Conservation (phyloP, 2,797 vertebrate species). For the Aphelocoma californica region DNA sequence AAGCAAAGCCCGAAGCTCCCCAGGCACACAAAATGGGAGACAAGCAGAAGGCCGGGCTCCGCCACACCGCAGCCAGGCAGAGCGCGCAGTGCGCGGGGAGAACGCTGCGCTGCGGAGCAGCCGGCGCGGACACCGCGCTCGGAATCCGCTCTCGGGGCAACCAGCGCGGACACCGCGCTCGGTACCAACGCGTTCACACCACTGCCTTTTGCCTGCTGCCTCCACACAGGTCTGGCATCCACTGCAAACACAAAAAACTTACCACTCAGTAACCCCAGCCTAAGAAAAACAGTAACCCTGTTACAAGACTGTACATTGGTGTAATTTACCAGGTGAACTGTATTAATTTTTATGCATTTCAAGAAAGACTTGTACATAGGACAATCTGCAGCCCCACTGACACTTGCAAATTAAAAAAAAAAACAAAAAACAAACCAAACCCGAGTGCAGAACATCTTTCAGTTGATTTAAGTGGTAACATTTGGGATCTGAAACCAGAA, state of each 20-base stretch:
- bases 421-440: background rate
- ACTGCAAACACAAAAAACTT: background rate
- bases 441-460: background rate
- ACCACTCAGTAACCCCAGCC: background rate
- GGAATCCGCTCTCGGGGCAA: rapidly evolving
- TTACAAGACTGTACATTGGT: too few relatives aligned
- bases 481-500: background rate
- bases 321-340: background rate
- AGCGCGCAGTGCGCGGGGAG: background rate
- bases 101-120: rapidly evolving
- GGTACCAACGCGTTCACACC: rapidly evolving
- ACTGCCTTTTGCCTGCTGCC: rapidly evolving
- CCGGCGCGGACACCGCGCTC: too few relatives aligned
- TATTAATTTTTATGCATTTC: background rate
- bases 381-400: background rate
- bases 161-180: rapidly evolving
- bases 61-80: background rate
- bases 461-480: background rate
- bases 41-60: background rate
- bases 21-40: background rate
- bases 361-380: too few relatives aligned
- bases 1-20: background rate
- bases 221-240: background rate
- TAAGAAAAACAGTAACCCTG: too few relatives aligned
- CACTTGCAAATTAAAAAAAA: background rate